Evolutionary conservation across 2,888 invertebrate species (phyloP), one percentile per base, ranked within the genome.

Genomic region (Ophioninae sp.): DNA sequence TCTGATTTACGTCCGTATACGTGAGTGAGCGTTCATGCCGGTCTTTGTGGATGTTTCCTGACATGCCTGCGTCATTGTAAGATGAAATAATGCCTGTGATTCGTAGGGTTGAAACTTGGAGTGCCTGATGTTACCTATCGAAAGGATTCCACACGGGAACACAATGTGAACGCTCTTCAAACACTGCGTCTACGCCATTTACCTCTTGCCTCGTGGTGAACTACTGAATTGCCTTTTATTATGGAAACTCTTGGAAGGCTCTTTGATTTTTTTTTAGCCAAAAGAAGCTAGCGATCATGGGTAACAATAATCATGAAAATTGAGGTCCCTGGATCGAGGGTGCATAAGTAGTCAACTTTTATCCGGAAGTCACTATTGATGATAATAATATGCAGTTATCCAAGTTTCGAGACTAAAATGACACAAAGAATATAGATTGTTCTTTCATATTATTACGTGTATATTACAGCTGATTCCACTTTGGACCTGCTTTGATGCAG

Each of bases 1-100:
- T 17, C 13, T 50, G 50, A 13, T 61, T 20, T 30, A 56, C 39
- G 56, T 41, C 59, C 39, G 70, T 57, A 3, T 23, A 20, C 10
- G 39, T 64, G 61, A 30, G 44, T 69, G 37, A 37, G 37, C 17
- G 62, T 5, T 0, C 5, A 50, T 50, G 17, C 17, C 17, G 17
- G 50, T 50, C 13, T 50, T 41, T 41, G 41, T 7, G 50, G 5
- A 13, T 44, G 20, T 20, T 6, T 41, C 39, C 23, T 17, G 20
- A 21, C 62, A 75, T 65, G 41, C 44, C 39, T 67, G 69, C n/a
- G 44, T 23, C 21, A 68, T 59, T 50, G 41, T 64, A 73, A 86
- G 85, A 88, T 88, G 78, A 90, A 90, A 89, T 89, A 89, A 90
- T 89, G 86, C 88, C 84, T 79, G 83, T 85, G 87, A 90, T 90